These are phyloP conservation scores for Meiosimyza decipiens DNA, from an alignment of 2,888 invertebrate genomes.

Conservation along the genomic window DNA sequence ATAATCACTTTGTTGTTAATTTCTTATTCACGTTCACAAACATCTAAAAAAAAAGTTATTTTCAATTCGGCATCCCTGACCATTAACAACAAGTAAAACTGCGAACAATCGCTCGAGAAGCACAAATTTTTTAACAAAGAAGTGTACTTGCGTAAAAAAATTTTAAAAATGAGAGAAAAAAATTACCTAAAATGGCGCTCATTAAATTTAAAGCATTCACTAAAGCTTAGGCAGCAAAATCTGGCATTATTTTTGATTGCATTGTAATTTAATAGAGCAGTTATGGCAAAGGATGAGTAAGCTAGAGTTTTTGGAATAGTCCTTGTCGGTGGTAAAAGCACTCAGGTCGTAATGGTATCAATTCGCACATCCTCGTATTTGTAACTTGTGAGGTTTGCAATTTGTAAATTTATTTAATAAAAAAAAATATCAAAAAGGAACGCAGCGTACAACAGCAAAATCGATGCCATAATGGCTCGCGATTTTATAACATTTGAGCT, in stretches of 20 bases:
- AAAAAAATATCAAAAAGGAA: no score
- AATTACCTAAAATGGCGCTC: background rate
- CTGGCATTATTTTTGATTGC: slow-evolving; percentile 12
- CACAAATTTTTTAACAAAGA: slow-evolving; percentile 2
- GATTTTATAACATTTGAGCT: no score
- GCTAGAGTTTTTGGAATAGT: background rate
- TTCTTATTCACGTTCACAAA: no score
- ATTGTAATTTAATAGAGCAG: slow-evolving; percentile 13
- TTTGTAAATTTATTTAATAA: background rate
- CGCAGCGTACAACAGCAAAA: no score
- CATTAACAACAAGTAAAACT: background rate
- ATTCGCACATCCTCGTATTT: no score
- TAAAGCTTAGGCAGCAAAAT: background rate
- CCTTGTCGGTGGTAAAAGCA: background rate
- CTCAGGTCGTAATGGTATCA: no score
- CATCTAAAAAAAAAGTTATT: no score
- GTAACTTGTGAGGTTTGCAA: slow-evolving; percentile 1
- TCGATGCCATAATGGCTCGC: no score
- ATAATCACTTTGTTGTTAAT: no score
- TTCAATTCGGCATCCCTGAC: no score
- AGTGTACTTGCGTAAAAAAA: slow-evolving; percentile 1
- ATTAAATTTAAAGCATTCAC: slow-evolving; percentile 7
- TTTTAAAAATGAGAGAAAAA: background rate
- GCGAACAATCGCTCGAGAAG: slow-evolving; percentile 12
- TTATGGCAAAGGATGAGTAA: background rate